Evolutionary conservation across 2,797 vertebrate species (phyloP).

Genomic region (Sphenodon punctatus): DNA sequence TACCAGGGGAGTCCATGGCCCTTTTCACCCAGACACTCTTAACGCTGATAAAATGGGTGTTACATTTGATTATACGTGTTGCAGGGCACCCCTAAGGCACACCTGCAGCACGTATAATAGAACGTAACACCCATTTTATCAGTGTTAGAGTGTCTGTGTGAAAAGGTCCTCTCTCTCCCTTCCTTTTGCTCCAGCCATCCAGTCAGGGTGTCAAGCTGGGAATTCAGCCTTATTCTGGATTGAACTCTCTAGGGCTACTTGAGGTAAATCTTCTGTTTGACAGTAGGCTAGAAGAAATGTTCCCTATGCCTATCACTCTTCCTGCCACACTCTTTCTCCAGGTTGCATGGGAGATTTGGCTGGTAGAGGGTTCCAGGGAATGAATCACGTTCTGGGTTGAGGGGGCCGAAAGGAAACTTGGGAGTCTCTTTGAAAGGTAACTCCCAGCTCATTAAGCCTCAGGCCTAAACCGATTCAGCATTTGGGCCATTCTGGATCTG

Average conservation of each 20-base stretch:
- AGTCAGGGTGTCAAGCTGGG: slow-evolving; percentile 21
- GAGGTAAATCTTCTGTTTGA: slow-evolving; percentile 21
- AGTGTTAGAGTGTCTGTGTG: no score
- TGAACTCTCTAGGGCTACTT: slow-evolving; percentile 41
- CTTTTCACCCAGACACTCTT: no score
- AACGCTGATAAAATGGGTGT: no score
- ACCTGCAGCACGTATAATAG: no score
- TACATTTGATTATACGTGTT: no score
- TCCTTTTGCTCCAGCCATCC: not conserved
- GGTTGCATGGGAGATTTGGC: not conserved
- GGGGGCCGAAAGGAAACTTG: not conserved
- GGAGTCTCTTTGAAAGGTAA: not conserved
- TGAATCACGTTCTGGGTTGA: not conserved
- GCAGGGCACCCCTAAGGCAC: no score
- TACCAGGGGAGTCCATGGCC: no score
- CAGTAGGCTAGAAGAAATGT: no score
- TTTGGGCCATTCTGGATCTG: not conserved
- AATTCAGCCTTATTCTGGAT: slow-evolving; percentile 30
- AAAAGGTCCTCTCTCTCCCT: not conserved
- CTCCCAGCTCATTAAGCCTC: not conserved
- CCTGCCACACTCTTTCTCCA: not conserved
- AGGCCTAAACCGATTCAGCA: accelerated
- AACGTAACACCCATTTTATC: no score
- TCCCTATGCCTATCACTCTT: not conserved
- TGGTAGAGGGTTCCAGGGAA: not conserved